Evolutionary conservation across 1,140 invertebrate genomes (phyloP).

Genomic region (Lerema accius): DNA sequence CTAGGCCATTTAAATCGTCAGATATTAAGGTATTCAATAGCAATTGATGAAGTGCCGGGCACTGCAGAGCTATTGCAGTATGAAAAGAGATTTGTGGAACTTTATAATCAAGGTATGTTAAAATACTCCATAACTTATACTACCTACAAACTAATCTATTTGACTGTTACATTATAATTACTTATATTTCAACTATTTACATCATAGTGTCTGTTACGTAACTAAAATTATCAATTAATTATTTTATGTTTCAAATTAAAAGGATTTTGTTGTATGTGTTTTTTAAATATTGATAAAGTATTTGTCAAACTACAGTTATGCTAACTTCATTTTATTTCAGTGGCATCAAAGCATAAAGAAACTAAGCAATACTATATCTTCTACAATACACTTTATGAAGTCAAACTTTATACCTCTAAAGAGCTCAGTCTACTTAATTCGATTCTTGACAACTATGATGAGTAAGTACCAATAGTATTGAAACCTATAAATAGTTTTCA

Average conservation of each 20-base stretch:
- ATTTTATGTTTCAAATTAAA: too few species aligned
- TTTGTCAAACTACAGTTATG: too few species aligned
- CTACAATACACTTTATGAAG: constrained; percentile 98
- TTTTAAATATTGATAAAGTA: too few species aligned
- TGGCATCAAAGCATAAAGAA: constrained; percentile 96
- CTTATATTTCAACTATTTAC: too few species aligned
- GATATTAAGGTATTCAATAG: constrained; percentile 88
- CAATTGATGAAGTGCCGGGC: constrained; percentile 96
- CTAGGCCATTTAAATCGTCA: constrained; percentile 92
- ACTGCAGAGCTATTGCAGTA: constrained; percentile 97
- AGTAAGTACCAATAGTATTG: too few species aligned
- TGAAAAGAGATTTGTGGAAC: constrained; percentile 96
- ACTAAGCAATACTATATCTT: constrained; percentile 98
- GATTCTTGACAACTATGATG: constrained; percentile 96
- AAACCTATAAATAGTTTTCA: too few species aligned
- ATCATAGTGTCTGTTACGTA: too few species aligned
- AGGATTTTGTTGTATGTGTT: too few species aligned
- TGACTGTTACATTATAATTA: too few species aligned
- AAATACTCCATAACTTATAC: too few species aligned
- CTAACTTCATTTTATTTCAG: constrained; percentile 83
- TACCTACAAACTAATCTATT: too few species aligned
- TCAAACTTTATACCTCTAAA: constrained; percentile 94
- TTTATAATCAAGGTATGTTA: constrained; percentile 95
- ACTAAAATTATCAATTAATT: too few species aligned
- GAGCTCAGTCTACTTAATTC: constrained; percentile 96